Evolutionary conservation across 1,140 invertebrate species (phyloP).

Genomic region (Bombus waltoni): DNA sequence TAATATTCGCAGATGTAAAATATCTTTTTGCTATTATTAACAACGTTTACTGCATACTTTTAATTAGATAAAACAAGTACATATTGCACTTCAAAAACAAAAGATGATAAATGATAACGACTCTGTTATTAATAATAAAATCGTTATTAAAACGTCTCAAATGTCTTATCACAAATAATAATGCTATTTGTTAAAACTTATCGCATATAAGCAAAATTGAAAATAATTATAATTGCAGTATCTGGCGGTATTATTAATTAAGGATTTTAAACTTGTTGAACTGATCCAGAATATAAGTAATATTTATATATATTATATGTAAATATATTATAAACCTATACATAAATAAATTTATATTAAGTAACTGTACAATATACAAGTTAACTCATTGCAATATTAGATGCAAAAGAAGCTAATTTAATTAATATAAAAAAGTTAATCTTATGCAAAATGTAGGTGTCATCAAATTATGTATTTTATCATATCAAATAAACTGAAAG

Average conservation of each 20-base stretch:
- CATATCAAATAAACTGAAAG: conserved; percentile 40
- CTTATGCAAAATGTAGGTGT: conserved; percentile 24
- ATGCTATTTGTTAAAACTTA: conserved; percentile 29
- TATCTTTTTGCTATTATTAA: not conserved
- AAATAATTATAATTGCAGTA: conserved; percentile 4
- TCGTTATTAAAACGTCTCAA: not conserved
- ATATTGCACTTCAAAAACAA: not conserved
- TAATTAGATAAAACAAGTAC: not conserved
- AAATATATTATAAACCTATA: conserved; percentile 28
- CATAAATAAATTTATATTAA: conserved; percentile 41
- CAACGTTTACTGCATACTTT: not conserved
- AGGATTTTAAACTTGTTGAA: conserved; percentile 38
- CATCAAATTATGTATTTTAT: conserved; percentile 22
- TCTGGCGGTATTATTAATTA: conserved; percentile 8
- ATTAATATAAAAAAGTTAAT: conserved; percentile 39
- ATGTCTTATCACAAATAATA: conserved; percentile 27
- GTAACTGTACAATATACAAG: conserved; percentile 39
- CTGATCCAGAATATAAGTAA: conserved; percentile 32
- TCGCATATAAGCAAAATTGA: conserved; percentile 16
- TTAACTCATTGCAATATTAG: conserved; percentile 31
- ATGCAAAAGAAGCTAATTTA: conserved; percentile 35
- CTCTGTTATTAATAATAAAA: conserved; percentile 30
- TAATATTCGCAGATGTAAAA: conserved; percentile 2
- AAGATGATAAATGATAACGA: not conserved
- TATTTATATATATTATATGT: conserved; percentile 41